Evolutionary conservation across 2,888 invertebrate genomes (phyloP), one percentile per base, ranked within the genome.

Genomic region (Galerucella nymphaeae): DNA sequence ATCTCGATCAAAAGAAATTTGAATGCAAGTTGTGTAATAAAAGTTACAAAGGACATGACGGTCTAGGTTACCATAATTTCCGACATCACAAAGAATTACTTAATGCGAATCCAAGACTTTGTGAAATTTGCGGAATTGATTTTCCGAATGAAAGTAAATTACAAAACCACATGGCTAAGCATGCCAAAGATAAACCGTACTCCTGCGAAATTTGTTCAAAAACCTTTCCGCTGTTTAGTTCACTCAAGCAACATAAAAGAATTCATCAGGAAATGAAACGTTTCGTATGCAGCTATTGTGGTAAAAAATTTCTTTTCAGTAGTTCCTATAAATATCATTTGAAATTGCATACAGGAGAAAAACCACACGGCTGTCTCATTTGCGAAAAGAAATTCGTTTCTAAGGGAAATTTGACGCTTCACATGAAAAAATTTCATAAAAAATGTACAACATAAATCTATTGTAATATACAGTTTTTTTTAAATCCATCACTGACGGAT

Each of bases 331-430:
- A 66, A 2, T 76, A 78, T n/a, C 83, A 83, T 72, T 71, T 80
- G 57, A 75, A 81, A 57, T 62, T 68, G n/a, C 80, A 80, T 61
- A 78, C 73, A 9, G 79, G 79, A 1, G 76, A 79, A 69, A 77
- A 74, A n/a, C 76, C 78, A 0, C 75, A 75, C 57, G 55, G 38
- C 1, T 78, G 72, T 42, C 55, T n/a, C 14, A 71, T 75, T 64
- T 77, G 76, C 57, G 75, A 55, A 10, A 90, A 90, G 81, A 90
- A 89, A 16, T 91, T 90, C 84, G 70, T 73, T 16, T 72, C 74
- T 2, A 72, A 63, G 18, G 71, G 71, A n/a, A 75, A 74, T 48
- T 67, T 77, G 70, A 71, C 63, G 16, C 70, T 72, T 14, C 77
- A 74, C 48, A 63, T 77, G 59, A 70, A 84, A 84, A 53, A 53